A percentile compares a stretch with the other conserved stretches of the same genome.
These are phyloP conservation scores for Melanerpes aurifrons DNA, from an alignment of 2,113 vertebrate species.

Conservation along the genomic window DNA sequence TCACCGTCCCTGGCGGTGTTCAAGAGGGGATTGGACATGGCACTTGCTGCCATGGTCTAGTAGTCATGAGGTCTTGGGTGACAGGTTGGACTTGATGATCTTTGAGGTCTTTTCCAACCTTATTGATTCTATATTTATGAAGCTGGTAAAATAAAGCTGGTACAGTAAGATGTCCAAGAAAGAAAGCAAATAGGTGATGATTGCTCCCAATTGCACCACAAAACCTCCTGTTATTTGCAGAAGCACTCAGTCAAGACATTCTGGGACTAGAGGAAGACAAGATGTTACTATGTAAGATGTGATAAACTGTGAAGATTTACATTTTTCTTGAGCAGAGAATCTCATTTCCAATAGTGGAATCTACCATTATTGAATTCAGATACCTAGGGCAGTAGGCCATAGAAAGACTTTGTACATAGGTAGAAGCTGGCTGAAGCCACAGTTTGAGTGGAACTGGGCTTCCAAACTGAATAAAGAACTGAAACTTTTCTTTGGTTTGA, in stretches of 20 bases:
- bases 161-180: background rate
- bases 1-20: no score
- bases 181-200: background rate
- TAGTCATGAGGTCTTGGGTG: no score
- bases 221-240: background rate
- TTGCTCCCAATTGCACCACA: fast-evolving
- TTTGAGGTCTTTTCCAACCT: no score
- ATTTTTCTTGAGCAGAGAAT: background rate
- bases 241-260: background rate
- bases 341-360: background rate
- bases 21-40: no score
- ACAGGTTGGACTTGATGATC: no score
- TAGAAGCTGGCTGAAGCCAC: background rate
- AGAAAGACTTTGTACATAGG: background rate
- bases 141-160: background rate
- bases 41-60: no score
- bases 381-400: fast-evolving
- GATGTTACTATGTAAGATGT: background rate
- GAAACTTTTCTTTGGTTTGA: background rate
- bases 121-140: background rate
- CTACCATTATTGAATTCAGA: background rate
- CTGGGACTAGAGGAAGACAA: background rate
- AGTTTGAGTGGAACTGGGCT: background rate
- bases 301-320: background rate
- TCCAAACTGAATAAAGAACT: background rate